Base-by-base conservation (phyloP, 2,888 invertebrate species). In the Hypercompe scribonia region DNA sequence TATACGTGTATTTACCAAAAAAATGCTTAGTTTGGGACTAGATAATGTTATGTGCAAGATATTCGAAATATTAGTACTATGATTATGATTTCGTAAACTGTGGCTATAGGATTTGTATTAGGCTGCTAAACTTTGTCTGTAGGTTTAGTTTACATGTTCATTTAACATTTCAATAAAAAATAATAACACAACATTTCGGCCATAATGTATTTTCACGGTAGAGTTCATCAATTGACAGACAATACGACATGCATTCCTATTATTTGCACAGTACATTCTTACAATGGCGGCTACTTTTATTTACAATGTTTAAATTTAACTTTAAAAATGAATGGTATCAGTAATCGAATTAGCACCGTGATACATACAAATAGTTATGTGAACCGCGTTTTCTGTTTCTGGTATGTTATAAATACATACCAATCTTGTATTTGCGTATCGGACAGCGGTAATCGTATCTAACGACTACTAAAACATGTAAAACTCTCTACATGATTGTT, bases 371-470 rank as follows among this genome's bases (percentile, higher is more conserved):
- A 84, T 84, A 78, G 80, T 79, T 75, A 78, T 77, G 71, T 83
- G 81, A 84, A 76, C 78, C 75, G 82, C 77, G 81, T 78, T 82
- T 79, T 78, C 68, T 74, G 76, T 85, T 85, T 82, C 86, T 86
- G 86, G 86, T 78, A 73, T 82, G 78, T 84, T 87, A 87, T 85
- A 84, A 84, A 86, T 86, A 86, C 86, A 85, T 86, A 86, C 81
- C 87, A 84, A 85, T 86, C 84, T 83, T 85, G 84, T 88, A 84
- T 86, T 92, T 90, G 92, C 93, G 92, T 93, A 92, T 91, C 93
- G 91, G 88, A 89, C 88, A 87, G 89, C 86, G 84, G 87, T 87
- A 87, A 89, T 90, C 88, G 86, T 84, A 85, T 86, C 87, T 87
- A 90, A 89, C 88, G 85, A 88, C 87, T 89, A 89, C 88, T 86